Evolutionary conservation across 2,113 vertebrate species (phyloP).

Genomic region (Dicerorhinus sumatrensis): DNA sequence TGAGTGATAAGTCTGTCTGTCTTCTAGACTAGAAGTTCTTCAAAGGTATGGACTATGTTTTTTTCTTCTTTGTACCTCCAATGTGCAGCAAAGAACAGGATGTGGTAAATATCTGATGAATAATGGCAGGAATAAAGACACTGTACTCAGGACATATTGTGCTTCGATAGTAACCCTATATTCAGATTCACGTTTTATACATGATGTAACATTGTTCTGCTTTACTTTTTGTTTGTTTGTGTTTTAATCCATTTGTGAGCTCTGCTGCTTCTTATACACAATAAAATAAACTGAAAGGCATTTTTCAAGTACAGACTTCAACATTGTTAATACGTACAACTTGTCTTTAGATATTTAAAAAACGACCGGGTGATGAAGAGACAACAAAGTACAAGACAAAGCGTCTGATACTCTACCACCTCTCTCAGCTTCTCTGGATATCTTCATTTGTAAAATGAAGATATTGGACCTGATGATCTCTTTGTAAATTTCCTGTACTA

Average conservation of each 20-base stretch:
- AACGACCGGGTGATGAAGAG: background rate
- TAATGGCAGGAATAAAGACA: background rate
- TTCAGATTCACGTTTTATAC: slow-evolving; percentile 32
- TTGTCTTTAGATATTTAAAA: slow-evolving; percentile 43
- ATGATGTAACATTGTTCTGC: background rate
- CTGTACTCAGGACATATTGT: background rate
- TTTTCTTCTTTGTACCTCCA: background rate
- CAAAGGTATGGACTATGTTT: background rate
- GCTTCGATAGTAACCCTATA: background rate
- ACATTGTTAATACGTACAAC: background rate
- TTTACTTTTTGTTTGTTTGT: background rate
- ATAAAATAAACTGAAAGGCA: background rate
- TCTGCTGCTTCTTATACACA: background rate
- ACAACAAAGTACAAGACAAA: background rate
- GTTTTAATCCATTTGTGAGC: background rate
- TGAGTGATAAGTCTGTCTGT: background rate
- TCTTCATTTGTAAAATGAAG: slow-evolving; percentile 28
- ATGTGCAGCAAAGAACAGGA: background rate
- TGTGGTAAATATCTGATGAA: slow-evolving; percentile 37
- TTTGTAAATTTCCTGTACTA: slow-evolving; percentile 16
- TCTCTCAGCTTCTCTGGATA: background rate
- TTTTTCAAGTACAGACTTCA: slow-evolving; percentile 20
- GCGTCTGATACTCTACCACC: background rate
- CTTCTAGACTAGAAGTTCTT: background rate
- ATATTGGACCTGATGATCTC: background rate